Evolutionary conservation across 2,113 vertebrate species (phyloP), one percentile per base, ranked within the genome.

Genomic region (Terrapene triunguis): DNA sequence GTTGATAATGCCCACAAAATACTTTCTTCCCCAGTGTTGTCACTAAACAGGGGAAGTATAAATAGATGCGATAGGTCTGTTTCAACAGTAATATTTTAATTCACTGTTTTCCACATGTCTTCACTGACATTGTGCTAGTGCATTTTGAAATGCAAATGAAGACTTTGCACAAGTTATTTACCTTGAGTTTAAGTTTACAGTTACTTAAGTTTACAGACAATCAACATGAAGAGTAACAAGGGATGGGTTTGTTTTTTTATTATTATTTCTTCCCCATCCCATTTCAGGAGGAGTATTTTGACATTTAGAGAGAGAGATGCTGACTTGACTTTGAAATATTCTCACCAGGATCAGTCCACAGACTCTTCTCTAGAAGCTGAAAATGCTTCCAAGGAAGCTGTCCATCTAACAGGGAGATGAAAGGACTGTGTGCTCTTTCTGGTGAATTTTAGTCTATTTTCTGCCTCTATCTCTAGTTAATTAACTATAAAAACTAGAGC

Each of bases 381-480:
- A 84, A 94, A 90, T 14, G 22, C 55, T 90, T 93, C 85, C 57
- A 89, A 81, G 21, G 9, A 22, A 76, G 32, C 59, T 69, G 13
- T 17, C 24, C 3, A 6, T 42, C 42, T 24, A 3, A 89, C 25
- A 47, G 14, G 62, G 92, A 84, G 65, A 62, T 54, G 48, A 82
- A 65, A 55, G 81, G 48, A 8, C 8, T 78, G 74, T 47, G 25
- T 47, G 10, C 74, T 8, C 25, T 22, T 78, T 78, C 82, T 6
- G 2, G 3, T 0, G 0, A 13, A 72, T 38, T 72, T 3, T 65
- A 57, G 22, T 54, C 85, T 88, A 21, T 87, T 84, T 85, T 94
- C 59, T 88, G 55, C 44, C 88, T 84, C 42, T 74, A 12, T 29
- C 92, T 91, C 51, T 83, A 85, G 25, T 47, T 82, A 80, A 89